Evolutionary conservation across 2,113 vertebrate genomes (phyloP), one percentile per base, ranked within the genome.

Genomic region (Scopus umbretta): DNA sequence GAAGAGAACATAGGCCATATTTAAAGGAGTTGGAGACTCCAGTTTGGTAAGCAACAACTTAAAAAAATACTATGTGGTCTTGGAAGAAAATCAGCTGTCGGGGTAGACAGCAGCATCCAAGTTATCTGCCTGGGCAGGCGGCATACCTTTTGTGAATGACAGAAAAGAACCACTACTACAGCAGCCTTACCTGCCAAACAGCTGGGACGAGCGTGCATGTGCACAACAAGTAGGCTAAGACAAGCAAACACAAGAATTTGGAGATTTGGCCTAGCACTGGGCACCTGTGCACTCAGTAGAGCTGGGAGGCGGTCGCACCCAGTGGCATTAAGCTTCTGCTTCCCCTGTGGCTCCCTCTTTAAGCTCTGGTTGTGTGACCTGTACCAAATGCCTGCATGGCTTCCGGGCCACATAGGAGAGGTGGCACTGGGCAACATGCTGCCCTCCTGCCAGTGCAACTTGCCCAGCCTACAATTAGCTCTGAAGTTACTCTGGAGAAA

Each of bases 221-320:
- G 38, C 61, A 36, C 16, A 34, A 13, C 21, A 49, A n/a, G 55
- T 29, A 71, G 38, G 21, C 43, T 52, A 34, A 91, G 82, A 50
- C 20, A 79, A 66, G 73, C 61, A 74, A 38, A 43, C 42, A 22
- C 0, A 14, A 59, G 16, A 49, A 16, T 38, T 12, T 29, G 29
- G 26, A 34, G 17, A 17, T 7, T 11, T 1, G 1, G 4, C 22
- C n/a, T 7, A 26, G 19, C 0, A 0, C 16, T 66, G 75, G 45
- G 53, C 43, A 71, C 6, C 45, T 50, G 25, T 29, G 47, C 29
- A 6, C 1, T 1, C 19, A 21, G 23, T 61, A 38, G 40, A 80
- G 40, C 45, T 13, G 22, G 29, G 32, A 55, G n/a, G 14, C 65
- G 47, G 13, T 68, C 1, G 1, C 29, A 8, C 2, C 8, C 3